These are phyloP conservation scores for Lycopodina hypogea DNA, from an alignment of 37 sponge, comb jelly and placozoan genomes.

Conservation along the genomic window DNA sequence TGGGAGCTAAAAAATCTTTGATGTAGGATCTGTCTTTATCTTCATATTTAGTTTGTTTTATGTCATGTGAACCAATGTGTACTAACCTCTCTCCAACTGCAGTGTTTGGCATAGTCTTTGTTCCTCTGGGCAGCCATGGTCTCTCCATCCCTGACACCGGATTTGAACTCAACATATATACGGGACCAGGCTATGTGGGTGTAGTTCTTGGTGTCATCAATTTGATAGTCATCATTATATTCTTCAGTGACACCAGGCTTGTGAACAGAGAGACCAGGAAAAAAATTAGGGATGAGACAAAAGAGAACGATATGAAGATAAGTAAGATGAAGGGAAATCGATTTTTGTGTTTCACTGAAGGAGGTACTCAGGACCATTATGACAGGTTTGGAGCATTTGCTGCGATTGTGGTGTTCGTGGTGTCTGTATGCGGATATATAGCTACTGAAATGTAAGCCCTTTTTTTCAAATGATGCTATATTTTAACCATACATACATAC, in stretches of 20 bases:
- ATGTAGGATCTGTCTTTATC: no score
- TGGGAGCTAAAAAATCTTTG: no score
- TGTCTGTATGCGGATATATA: conserved; percentile 64
- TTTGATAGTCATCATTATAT: conserved; percentile 47
- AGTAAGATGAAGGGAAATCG: background rate
- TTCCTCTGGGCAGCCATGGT: conserved; percentile 60
- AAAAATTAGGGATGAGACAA: no score
- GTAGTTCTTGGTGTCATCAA: conserved; percentile 70
- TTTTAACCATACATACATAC: no score
- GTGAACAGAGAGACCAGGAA: background rate
- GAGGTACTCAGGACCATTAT: background rate
- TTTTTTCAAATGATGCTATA: no score
- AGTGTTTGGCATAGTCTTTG: conserved; percentile 77
- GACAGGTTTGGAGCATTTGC: conserved; percentile 41
- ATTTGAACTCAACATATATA: conserved; percentile 66
- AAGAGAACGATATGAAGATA: background rate
- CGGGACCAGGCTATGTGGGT: conserved; percentile 79
- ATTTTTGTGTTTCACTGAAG: background rate
- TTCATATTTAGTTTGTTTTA: no score
- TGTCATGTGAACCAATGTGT: no score
- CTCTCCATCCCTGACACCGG: conserved; percentile 36
- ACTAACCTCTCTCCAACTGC: no score
- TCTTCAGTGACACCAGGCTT: conserved; percentile 61
- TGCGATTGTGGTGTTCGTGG: conserved; percentile 63
- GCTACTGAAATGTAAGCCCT: conserved; percentile 73